Evolutionary conservation across 2,797 vertebrate genomes (phyloP).

Genomic region (Hemibagrus guttatus): DNA sequence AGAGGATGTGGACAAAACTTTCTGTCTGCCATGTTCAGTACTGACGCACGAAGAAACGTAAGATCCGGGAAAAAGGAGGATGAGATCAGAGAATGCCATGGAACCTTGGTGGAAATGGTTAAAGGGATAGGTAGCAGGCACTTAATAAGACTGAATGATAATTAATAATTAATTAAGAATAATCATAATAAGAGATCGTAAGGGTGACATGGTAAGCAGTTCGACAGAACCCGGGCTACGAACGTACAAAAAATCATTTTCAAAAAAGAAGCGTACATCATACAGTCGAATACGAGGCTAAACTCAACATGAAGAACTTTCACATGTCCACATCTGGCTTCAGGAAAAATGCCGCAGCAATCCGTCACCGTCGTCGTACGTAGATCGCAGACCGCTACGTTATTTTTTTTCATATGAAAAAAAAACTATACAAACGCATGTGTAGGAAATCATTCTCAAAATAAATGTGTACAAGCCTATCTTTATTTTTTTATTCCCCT

Average conservation of each 20-base stretch:
- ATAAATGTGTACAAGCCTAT: constrained; percentile 55
- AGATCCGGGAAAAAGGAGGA: background rate
- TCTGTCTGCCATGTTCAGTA: constrained; percentile 43
- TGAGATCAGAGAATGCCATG: background rate
- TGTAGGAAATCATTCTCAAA: constrained; percentile 61
- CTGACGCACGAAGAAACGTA: constrained; percentile 9
- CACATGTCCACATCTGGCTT: constrained; percentile 11
- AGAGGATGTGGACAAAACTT: constrained; percentile 38
- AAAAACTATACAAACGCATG: constrained; percentile 62
- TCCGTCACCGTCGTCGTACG: background rate
- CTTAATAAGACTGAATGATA: constrained; percentile 77
- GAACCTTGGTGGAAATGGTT: constrained; percentile 68
- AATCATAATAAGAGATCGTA: constrained; percentile 26
- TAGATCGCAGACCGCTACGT: background rate
- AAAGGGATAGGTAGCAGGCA: constrained; percentile 85
- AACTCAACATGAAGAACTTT: constrained; percentile 1
- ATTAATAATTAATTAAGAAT: constrained; percentile 54
- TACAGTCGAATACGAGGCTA: background rate
- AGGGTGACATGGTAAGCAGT: constrained; percentile 45
- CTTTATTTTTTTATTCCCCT: constrained; percentile 66
- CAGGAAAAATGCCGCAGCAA: background rate
- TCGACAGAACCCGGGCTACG: background rate
- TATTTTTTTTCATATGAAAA: constrained; percentile 45
- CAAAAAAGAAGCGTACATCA: background rate
- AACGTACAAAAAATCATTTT: background rate